A percentile compares a stretch with the other conserved stretches of the same genome.
Evolutionary conservation across 1,140 invertebrate species (phyloP).

Genomic region (Neuroterus valhalla): DNA sequence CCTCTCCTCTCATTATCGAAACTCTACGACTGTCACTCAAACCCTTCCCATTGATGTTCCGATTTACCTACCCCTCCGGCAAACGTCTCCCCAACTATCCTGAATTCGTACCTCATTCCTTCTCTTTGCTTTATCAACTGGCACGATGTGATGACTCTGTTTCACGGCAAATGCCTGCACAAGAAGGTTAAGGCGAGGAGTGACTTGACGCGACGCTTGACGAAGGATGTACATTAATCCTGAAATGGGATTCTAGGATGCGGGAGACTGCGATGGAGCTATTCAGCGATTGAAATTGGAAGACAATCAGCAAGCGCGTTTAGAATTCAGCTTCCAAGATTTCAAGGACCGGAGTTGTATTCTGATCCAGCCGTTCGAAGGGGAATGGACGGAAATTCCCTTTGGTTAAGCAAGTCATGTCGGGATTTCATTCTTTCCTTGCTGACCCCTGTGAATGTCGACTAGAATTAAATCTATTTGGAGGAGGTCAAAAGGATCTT

Average conservation of each 20-base stretch:
- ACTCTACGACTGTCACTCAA: constrained; percentile 53
- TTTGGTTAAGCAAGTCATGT: no score
- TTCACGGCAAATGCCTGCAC: constrained; percentile 2
- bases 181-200: neutral
- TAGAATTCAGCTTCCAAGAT: neutral
- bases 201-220: neutral
- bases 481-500: no score
- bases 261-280: neutral
- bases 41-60: constrained; percentile 37
- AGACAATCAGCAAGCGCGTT: constrained; percentile 16
- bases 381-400: no score
- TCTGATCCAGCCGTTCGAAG: neutral
- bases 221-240: no score
- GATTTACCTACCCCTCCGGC: constrained; percentile 30
- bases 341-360: neutral
- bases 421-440: no score
- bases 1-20: constrained; percentile 29
- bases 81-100: constrained; percentile 11
- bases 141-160: constrained; percentile 15
- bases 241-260: neutral
- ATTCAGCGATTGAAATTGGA: constrained; percentile 18
- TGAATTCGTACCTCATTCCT: neutral
- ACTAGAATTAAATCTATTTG: no score
- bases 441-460: no score
- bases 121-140: constrained; percentile 1